Evolutionary conservation across 1,140 invertebrate species (phyloP).

Genomic region (Drosophila novamexicana): DNA sequence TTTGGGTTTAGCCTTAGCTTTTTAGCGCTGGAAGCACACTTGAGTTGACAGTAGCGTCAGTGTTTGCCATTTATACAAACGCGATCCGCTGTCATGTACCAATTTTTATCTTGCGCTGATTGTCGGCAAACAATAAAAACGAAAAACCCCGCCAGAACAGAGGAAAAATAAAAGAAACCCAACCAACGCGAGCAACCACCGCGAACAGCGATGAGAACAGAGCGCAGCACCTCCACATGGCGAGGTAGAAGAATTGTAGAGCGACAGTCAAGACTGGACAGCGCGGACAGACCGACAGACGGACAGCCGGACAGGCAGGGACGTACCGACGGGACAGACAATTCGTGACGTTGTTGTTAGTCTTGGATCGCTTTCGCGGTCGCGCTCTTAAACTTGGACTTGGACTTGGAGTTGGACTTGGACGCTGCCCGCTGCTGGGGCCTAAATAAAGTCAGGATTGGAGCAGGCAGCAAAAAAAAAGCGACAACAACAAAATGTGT

Average conservation of each 20-base stretch:
- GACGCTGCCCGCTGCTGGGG: slow-evolving; percentile 9
- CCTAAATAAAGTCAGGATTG: slow-evolving; percentile 47
- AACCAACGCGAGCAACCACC: slow-evolving; percentile 21
- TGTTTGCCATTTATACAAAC: slow-evolving; percentile 84
- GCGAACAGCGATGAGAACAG: slow-evolving; percentile 20
- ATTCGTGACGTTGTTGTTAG: slow-evolving; percentile 83
- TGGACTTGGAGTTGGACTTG: slow-evolving; percentile 1
- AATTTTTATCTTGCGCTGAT: slow-evolving; percentile 83
- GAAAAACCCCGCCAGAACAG: slow-evolving; percentile 56
- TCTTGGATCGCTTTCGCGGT: slow-evolving; percentile 60
- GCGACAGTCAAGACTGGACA: slow-evolving; percentile 60
- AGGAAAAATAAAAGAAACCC: slow-evolving; percentile 26
- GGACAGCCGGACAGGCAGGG: slow-evolving; percentile 38
- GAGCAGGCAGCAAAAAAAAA: slow-evolving; percentile 8
- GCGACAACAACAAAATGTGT: slow-evolving; percentile 53
- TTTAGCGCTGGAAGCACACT: slow-evolving; percentile 55
- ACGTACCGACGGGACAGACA: slow-evolving; percentile 60
- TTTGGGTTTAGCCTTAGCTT: slow-evolving; percentile 20
- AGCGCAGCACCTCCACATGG: slow-evolving; percentile 38
- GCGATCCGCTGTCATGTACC: slow-evolving; percentile 84
- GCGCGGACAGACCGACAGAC: slow-evolving; percentile 42
- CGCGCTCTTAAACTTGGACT: slow-evolving; percentile 11
- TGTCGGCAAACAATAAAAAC: slow-evolving; percentile 83
- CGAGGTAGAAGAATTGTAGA: slow-evolving; percentile 71
- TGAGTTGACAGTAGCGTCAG: slow-evolving; percentile 81